Percentiles rank a stretch among this genome's conserved stretches.
phyloP scores from a whole-genome alignment of 2,797 vertebrate species.

The Silurus lanzhouensis region DNA sequence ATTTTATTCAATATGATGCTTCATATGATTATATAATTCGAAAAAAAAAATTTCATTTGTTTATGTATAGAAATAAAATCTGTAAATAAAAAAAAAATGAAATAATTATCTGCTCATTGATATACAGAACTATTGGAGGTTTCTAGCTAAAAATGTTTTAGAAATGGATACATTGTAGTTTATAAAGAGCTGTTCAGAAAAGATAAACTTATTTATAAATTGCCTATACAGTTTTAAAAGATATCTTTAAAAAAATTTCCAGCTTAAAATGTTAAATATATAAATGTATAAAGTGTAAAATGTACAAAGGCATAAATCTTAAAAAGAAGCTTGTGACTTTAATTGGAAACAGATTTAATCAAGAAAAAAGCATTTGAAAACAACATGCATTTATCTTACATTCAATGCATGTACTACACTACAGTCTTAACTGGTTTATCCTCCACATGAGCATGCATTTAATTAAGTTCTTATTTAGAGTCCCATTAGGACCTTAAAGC shows the following conservation, averaged over 20 bases:
- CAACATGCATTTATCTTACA: background rate
- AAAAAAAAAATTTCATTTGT: background rate
- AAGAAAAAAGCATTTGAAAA: constrained; percentile 17
- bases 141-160: no score
- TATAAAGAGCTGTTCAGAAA: background rate
- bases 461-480: background rate
- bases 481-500: background rate
- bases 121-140: no score
- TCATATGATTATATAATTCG: background rate
- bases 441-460: background rate
- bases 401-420: background rate
- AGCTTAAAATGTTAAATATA: background rate
- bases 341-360: background rate
- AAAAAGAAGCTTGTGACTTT: background rate
- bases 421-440: constrained; percentile 11
- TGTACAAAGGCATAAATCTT: background rate
- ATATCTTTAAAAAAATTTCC: no score
- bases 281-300: background rate
- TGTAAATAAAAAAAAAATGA: no score
- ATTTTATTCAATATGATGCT: background rate
- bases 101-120: no score
- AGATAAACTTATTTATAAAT: background rate
- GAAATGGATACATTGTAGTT: no score
- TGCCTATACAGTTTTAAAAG: no score
- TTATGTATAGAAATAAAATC: no score